These are phyloP conservation scores for Lepilemur ruficaudatus DNA, from an alignment of 2,797 vertebrate species.

Conservation along the genomic window DNA sequence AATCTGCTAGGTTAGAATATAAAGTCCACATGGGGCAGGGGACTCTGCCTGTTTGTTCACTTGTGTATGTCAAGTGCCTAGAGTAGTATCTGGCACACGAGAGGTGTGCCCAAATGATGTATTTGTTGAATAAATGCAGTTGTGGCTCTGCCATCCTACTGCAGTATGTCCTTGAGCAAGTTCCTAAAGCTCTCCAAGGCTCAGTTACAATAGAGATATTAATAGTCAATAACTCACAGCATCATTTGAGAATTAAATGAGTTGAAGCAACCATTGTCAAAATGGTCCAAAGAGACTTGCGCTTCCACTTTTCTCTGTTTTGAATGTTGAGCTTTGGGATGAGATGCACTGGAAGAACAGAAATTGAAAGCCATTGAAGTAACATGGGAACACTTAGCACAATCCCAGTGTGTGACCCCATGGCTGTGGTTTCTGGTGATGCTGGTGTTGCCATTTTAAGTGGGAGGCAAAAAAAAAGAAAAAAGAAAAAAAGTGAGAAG, in stretches of 20 bases:
- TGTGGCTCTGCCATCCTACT: not conserved
- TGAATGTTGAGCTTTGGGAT: not conserved
- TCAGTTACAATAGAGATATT: not conserved
- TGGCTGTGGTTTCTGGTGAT: not conserved
- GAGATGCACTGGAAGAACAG: not conserved
- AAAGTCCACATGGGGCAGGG: not conserved
- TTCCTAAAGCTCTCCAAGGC: not conserved
- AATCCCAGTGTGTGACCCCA: accelerated
- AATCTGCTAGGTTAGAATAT: not conserved
- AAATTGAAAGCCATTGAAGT: not conserved
- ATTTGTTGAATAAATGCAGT: not conserved
- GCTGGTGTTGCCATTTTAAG: not conserved
- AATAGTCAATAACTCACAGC: not conserved
- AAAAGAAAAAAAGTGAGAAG: not conserved
- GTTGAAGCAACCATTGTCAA: not conserved
- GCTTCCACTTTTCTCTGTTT: not conserved
- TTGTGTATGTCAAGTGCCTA: not conserved
- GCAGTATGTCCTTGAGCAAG: not conserved
- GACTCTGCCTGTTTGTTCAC: not conserved
- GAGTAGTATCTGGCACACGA: not conserved
- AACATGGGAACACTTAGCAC: not conserved
- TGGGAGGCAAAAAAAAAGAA: not conserved
- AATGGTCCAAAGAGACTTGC: not conserved
- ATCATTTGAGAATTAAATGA: not conserved
- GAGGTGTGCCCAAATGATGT: not conserved